Percentiles rank a stretch among this genome's conserved stretches.
phyloP scores from a whole-genome alignment of 2,797 vertebrate genomes.

The Bryconaethiops microstoma region DNA sequence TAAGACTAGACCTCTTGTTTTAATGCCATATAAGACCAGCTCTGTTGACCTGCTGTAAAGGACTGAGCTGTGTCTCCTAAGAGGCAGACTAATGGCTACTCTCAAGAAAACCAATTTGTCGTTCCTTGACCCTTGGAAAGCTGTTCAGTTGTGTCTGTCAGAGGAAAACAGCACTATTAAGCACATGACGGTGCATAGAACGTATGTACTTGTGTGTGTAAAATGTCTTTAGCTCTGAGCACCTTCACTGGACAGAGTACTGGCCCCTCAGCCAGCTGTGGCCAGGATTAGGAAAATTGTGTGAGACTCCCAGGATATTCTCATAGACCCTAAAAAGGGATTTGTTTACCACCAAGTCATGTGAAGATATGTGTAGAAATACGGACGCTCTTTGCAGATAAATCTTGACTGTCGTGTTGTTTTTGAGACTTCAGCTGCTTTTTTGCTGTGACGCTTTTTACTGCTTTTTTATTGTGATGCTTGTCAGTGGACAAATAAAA shows the following conservation, averaged over 20 bases:
- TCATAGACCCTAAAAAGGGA: not conserved
- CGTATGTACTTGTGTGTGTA: not conserved
- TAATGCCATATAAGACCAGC: not conserved
- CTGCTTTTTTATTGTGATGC: no score
- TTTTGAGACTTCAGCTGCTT: no score
- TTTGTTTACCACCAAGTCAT: no score
- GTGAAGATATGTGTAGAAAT: no score
- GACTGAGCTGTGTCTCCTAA: conserved; percentile 4
- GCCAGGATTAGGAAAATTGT: not conserved
- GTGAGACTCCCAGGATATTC: not conserved
- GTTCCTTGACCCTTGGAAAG: not conserved
- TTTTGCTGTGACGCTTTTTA: no score
- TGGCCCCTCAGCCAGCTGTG: not conserved
- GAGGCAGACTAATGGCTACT: conserved; percentile 24
- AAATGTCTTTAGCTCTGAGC: not conserved
- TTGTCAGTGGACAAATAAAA: no score
- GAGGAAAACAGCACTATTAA: not conserved
- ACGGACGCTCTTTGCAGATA: no score
- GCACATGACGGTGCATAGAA: not conserved
- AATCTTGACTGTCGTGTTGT: no score
- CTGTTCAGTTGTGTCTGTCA: not conserved
- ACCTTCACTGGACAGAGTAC: not conserved
- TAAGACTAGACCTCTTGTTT: not conserved
- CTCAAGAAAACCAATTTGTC: conserved; percentile 7
- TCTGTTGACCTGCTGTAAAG: conserved; percentile 14